These are phyloP conservation scores for Chroicocephalus ridibundus DNA, from an alignment of 2,113 vertebrate genomes.

Conservation along the genomic window DNA sequence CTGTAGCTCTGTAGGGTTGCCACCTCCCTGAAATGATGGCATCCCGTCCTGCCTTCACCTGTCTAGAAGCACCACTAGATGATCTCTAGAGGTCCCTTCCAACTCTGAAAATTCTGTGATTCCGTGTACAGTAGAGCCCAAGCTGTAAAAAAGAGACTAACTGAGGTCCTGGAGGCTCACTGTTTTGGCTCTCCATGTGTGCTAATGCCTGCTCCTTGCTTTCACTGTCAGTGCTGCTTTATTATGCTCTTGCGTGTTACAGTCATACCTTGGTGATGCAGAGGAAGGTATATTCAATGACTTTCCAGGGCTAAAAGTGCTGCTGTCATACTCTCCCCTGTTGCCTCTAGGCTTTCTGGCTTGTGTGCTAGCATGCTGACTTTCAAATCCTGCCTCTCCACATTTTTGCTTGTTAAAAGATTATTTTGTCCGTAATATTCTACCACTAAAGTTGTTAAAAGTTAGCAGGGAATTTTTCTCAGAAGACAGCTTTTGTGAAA, in stretches of 20 bases:
- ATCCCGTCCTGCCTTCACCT: not conserved
- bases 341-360: not conserved
- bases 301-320: not conserved
- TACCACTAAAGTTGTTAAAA: not conserved
- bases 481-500: not conserved
- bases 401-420: not conserved
- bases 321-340: not conserved
- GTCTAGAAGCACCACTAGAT: not conserved
- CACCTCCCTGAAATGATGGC: not conserved
- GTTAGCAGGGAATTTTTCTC: not conserved
- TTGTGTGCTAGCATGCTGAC: not conserved
- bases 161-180: not conserved
- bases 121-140: not conserved
- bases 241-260: not conserved
- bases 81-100: too few species aligned
- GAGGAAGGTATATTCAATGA: not conserved
- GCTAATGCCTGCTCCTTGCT: not conserved
- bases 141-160: not conserved
- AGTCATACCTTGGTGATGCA: not conserved
- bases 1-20: not conserved
- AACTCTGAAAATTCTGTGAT: too few species aligned
- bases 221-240: not conserved
- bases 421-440: not conserved
- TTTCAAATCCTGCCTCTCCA: not conserved
- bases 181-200: not conserved